These are phyloP conservation scores for Halcyon malimbica DNA, from an alignment of 2,113 vertebrate genomes.

Conservation along the genomic window DNA sequence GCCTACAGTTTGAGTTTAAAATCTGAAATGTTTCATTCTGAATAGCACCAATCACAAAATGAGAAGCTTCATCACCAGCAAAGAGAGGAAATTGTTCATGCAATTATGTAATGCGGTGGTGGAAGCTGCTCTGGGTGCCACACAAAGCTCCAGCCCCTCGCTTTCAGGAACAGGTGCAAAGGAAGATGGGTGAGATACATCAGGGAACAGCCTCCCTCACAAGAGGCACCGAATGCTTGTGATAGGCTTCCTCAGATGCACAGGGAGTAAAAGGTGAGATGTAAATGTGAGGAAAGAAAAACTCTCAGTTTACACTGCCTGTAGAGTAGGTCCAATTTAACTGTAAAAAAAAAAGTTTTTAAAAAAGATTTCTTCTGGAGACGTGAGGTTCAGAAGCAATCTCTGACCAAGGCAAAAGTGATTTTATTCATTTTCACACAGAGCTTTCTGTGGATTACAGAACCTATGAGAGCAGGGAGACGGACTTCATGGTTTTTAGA, in stretches of 20 bases:
- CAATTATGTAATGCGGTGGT: background rate
- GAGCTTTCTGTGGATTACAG: background rate
- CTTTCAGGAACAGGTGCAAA: background rate
- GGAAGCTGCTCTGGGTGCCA: background rate
- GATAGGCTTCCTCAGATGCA: rapidly evolving
- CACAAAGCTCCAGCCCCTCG: background rate
- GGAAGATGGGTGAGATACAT: rapidly evolving
- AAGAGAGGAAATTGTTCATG: background rate
- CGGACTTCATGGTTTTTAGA: background rate
- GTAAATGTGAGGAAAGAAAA: rapidly evolving
- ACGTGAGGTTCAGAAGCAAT: background rate
- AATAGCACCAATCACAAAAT: conserved; percentile 49
- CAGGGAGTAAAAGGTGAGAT: rapidly evolving
- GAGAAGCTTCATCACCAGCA: conserved; percentile 13
- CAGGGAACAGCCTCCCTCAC: rapidly evolving
- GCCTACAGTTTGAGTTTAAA: conserved; percentile 4
- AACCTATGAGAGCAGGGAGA: background rate
- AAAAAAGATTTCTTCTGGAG: background rate
- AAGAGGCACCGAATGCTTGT: rapidly evolving
- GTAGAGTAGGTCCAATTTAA: background rate
- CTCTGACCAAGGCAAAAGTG: background rate
- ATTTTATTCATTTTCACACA: background rate
- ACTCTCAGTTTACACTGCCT: background rate
- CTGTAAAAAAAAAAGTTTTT: background rate
- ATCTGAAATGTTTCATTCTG: conserved; percentile 1